Conservation (phyloP, 2,113 vertebrate species). For the Pangasianodon hypophthalmus region DNA sequence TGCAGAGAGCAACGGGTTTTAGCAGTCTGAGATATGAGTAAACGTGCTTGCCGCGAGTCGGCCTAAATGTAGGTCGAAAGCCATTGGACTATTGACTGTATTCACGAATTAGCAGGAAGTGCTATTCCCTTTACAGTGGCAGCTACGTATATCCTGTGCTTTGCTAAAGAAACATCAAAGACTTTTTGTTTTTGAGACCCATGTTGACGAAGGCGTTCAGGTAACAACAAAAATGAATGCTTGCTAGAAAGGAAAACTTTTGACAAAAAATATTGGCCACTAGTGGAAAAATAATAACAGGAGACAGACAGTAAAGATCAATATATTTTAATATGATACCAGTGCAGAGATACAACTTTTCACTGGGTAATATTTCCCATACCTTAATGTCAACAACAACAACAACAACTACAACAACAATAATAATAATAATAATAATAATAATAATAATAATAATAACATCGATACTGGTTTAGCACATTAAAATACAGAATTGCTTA, state of each 20-base stretch:
- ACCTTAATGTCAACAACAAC: slow-evolving; percentile 79
- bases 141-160: slow-evolving; percentile 10
- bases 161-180: slow-evolving; percentile 20
- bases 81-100: background rate
- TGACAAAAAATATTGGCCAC: background rate
- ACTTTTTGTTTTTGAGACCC: background rate
- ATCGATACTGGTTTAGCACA: slow-evolving; percentile 82
- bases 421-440: slow-evolving; percentile 80
- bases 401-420: slow-evolving; percentile 68
- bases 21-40: background rate
- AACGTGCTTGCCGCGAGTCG: background rate
- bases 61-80: background rate
- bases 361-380: slow-evolving; percentile 87
- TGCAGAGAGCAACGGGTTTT: background rate
- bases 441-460: slow-evolving; percentile 79
- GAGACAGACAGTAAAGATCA: slow-evolving; percentile 78
- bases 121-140: background rate
- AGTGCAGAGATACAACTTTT: slow-evolving; percentile 98
- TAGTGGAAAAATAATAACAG: slow-evolving; percentile 47
- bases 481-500: slow-evolving; percentile 80
- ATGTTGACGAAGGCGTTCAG: background rate
- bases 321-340: slow-evolving; percentile 98
- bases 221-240: background rate
- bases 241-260: background rate
- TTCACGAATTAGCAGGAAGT: background rate